These are phyloP conservation scores for Bursaphelenchus mucronatus DNA, from an alignment of 1,140 invertebrate genomes.

Conservation along the genomic window DNA sequence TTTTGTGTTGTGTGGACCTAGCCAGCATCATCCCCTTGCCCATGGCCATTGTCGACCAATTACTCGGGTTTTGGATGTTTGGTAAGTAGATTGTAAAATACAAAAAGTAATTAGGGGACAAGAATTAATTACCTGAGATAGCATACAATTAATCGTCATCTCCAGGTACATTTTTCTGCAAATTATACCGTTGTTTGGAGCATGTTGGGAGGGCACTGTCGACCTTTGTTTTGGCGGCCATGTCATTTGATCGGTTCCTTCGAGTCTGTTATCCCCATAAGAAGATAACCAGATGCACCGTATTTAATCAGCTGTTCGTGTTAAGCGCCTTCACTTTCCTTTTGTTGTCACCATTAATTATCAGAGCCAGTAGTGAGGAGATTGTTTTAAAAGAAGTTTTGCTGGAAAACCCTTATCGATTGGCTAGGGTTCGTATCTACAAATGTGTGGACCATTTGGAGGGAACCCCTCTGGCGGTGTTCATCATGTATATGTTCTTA, in stretches of 20 bases:
- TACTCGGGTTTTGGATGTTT: slow-evolving; percentile 60
- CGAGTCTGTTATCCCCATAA: slow-evolving; percentile 57
- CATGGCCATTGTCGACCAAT: slow-evolving; percentile 59
- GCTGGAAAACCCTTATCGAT: slow-evolving; percentile 48
- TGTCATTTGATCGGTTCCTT: slow-evolving; percentile 50
- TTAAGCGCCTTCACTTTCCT: slow-evolving; percentile 44
- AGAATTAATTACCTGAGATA: slow-evolving; percentile 21
- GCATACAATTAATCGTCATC: background rate
- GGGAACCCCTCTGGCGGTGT: slow-evolving; percentile 36
- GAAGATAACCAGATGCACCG: slow-evolving; percentile 39
- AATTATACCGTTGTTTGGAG: slow-evolving; percentile 49
- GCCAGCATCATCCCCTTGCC: slow-evolving; percentile 53
- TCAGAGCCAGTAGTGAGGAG: slow-evolving; percentile 45
- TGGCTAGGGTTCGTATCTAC: slow-evolving; percentile 54
- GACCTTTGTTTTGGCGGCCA: slow-evolving; percentile 55
- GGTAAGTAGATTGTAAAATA: slow-evolving; percentile 37
- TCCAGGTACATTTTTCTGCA: slow-evolving; percentile 43
- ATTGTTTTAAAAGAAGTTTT: slow-evolving; percentile 53
- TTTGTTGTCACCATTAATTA: slow-evolving; percentile 45
- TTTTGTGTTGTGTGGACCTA: slow-evolving; percentile 57
- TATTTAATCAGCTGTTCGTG: slow-evolving; percentile 41
- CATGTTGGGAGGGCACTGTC: slow-evolving; percentile 49
- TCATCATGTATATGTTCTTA: slow-evolving; percentile 38
- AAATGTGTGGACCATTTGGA: slow-evolving; percentile 59
- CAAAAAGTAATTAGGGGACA: slow-evolving; percentile 14